Conservation (phyloP, 35 echinoderm and acorn worm species). For the Chiridota heheva region DNA sequence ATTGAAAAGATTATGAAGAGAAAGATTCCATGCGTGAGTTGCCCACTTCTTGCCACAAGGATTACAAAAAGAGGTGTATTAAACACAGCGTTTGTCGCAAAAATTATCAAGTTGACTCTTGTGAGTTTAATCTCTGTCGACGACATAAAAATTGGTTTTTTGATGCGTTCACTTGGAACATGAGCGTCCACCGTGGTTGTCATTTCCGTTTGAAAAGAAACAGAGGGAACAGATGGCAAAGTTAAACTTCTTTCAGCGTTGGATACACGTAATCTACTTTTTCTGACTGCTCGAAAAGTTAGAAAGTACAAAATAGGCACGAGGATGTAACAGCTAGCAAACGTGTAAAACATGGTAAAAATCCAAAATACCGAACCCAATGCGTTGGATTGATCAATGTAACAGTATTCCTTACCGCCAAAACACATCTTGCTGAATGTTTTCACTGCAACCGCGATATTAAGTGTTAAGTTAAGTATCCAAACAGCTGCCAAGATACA, state of each 20-base stretch:
- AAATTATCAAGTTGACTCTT: neutral
- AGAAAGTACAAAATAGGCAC: slow-evolving; percentile 25
- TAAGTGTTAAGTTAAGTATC: neutral
- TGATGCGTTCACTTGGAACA: neutral
- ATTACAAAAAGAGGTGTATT: too few relatives aligned
- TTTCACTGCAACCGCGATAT: neutral
- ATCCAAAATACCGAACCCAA: slow-evolving; percentile 20
- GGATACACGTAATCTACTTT: slow-evolving; percentile 11
- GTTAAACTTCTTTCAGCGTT: neutral
- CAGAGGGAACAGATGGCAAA: neutral
- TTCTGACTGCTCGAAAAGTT: slow-evolving; percentile 23
- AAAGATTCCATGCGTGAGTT: too few relatives aligned
- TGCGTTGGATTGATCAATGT: neutral
- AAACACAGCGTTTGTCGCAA: too few relatives aligned
- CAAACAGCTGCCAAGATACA: neutral
- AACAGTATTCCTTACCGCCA: slow-evolving; percentile 23
- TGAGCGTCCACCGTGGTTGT: neutral
- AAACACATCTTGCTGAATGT: slow-evolving; percentile 2
- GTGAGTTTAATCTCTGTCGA: neutral
- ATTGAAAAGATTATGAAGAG: too few relatives aligned
- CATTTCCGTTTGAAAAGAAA: neutral
- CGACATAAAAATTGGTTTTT: neutral
- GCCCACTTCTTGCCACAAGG: too few relatives aligned
- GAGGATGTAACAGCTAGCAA: slow-evolving; percentile 16
- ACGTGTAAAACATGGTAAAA: slow-evolving; percentile 8